These are phyloP conservation scores for Trididemnum clinides DNA, from an alignment of 23 tunicate genomes.

Conservation along the genomic window DNA sequence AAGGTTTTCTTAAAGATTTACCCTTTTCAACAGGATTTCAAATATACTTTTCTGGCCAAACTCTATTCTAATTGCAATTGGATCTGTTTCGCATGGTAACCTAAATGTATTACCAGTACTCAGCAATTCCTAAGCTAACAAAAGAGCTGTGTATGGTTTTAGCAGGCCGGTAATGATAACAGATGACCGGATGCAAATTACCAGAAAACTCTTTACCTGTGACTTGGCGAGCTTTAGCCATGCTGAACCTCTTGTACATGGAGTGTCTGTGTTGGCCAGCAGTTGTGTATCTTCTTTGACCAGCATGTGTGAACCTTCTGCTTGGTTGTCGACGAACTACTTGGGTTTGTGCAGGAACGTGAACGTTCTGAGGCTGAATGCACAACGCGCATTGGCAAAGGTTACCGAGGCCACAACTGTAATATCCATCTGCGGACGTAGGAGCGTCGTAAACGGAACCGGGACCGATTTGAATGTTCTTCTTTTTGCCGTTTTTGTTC, in stretches of 20 bases:
- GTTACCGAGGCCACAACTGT: slow-evolving; percentile 83
- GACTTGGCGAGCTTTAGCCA: slow-evolving; percentile 50
- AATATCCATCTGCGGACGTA: slow-evolving; percentile 54
- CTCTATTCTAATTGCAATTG: too few species aligned
- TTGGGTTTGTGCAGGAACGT: slow-evolving; percentile 33
- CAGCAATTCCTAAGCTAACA: too few species aligned
- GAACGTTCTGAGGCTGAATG: slow-evolving; percentile 45
- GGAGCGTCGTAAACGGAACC: slow-evolving; percentile 53
- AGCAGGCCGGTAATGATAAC: too few species aligned
- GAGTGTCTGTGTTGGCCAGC: slow-evolving; percentile 13
- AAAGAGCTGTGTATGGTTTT: too few species aligned
- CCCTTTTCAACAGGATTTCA: too few species aligned
- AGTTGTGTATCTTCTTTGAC: not conserved
- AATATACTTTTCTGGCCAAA: too few species aligned
- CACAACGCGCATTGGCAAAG: slow-evolving; percentile 80
- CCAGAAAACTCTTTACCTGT: slow-evolving; percentile 1
- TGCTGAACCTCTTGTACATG: slow-evolving; percentile 37
- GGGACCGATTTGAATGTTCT: slow-evolving; percentile 41
- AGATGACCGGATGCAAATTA: too few species aligned
- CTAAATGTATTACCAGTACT: too few species aligned
- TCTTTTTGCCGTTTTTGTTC: not conserved
- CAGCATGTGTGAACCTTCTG: not conserved
- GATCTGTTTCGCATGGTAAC: too few species aligned
- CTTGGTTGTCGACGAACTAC: not conserved
- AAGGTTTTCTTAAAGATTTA: too few species aligned